Base-by-base conservation (phyloP, 1,140 invertebrate species). In the Calephelis nemesis region DNA sequence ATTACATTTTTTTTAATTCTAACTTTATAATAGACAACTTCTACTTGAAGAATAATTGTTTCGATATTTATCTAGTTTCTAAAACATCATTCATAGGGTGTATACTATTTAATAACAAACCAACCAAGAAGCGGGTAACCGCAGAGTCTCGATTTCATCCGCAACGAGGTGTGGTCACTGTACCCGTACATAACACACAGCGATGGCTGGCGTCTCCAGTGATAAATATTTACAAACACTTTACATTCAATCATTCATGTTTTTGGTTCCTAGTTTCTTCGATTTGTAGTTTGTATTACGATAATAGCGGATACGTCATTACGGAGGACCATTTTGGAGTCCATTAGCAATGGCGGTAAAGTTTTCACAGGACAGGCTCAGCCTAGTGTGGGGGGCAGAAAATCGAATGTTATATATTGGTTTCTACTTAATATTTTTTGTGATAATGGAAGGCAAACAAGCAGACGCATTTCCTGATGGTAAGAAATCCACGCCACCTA, bases 51-150 rank as follows among this genome's bases (percentile, higher is more conserved):
- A 49, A 49, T 49, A n/a, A 49, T 7, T 49, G 5, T n/a, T 52
- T 52, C 7, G 13, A 1, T 45, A 45, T 45, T 45, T 15, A 52
- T 52, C 7, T 7, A n/a, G 13, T 11, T 52, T 8, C 15, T 52
- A 52, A 52, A 10, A 54, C 11, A 54, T 54, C 9, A 54, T 30
- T 54, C 3, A 54, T 58, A 19, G 30, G 52, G 52, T 58, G 19
- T 19, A 58, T 58, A 58, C 52, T 58, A 58, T 58, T 58, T 58
- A 11, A 30, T 58, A 58, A 58, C 52, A 30, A 58, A 58, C 10
- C 52, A 58, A 58, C 52, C 52, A 19, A 58, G 52, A 58, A 58
- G 52, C 52, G 52, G 52, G 52, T 58, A 58, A 58, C 52, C 52
- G 52, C 52, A 58, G 52, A 30, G 52, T 58, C 19, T 58, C 52